phyloP scores from a whole-genome alignment of 2,113 vertebrate genomes.

The Rhinolophus ferrumequinum region DNA sequence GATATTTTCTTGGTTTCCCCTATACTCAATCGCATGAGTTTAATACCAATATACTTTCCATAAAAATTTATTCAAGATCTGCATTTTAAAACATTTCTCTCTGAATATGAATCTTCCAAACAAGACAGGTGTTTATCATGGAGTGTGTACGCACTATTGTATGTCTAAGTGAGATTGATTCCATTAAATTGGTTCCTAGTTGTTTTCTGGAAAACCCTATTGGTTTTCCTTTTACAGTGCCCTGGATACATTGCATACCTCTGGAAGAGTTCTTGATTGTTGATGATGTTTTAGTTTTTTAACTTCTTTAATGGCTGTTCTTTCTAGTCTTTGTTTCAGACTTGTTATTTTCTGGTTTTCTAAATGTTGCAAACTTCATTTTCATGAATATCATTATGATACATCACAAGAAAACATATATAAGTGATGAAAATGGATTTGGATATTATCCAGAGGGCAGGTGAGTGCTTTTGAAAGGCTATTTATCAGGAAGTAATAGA shows the following conservation, averaged over 20 bases:
- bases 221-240: neutral
- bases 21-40: neutral
- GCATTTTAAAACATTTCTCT: neutral
- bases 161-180: neutral
- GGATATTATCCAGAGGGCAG: neutral
- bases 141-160: neutral
- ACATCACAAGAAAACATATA: neutral
- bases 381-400: neutral
- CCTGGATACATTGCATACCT: neutral
- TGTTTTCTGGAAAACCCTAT: neutral
- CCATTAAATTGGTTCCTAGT: neutral
- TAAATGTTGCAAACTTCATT: neutral
- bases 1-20: neutral
- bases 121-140: neutral
- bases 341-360: neutral
- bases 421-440: neutral
- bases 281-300: neutral
- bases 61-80: neutral
- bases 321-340: neutral
- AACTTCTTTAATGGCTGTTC: neutral
- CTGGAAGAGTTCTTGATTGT: neutral
- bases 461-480: neutral
- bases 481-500: neutral
- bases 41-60: neutral
- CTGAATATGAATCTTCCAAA: neutral